phyloP scores from a whole-genome alignment of 2,113 vertebrate species.

The Candoia aspera region DNA sequence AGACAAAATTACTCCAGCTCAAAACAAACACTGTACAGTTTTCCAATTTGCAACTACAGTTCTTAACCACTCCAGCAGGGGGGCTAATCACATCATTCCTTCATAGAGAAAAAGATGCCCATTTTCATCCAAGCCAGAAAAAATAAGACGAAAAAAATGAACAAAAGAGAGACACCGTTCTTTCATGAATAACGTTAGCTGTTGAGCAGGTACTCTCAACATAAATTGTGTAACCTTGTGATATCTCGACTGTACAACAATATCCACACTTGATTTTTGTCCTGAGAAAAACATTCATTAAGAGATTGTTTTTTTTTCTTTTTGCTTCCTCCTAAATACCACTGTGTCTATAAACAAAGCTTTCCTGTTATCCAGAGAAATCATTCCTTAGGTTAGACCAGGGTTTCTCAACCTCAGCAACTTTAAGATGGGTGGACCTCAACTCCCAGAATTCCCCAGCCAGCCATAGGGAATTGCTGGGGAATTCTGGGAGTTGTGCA shows the following conservation, averaged over 20 bases:
- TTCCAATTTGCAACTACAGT: rapidly evolving
- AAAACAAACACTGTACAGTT: neutral
- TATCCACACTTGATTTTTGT: neutral
- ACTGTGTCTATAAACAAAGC: conserved; percentile 12
- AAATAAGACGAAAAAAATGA: neutral
- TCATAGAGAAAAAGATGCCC: neutral
- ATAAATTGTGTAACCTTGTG: conserved; percentile 4
- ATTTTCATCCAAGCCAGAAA: neutral
- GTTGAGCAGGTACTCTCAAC: neutral
- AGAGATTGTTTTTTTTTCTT: conserved; percentile 1
- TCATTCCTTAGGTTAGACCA: conserved; percentile 33
- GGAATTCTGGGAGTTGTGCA: neutral
- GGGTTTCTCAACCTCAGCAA: neutral
- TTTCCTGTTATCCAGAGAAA: neutral
- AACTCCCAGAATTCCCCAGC: too few species aligned
- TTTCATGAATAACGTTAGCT: neutral
- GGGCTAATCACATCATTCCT: conserved; percentile 10
- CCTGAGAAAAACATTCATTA: neutral
- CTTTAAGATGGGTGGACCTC: too few species aligned
- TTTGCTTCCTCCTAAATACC: neutral
- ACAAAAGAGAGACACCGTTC: neutral
- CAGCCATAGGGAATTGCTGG: too few species aligned
- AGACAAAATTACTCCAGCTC: neutral
- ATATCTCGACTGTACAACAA: neutral
- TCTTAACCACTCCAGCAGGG: neutral